These are phyloP conservation scores for Halcyon badia DNA, from an alignment of 2,797 vertebrate species.

Conservation along the genomic window DNA sequence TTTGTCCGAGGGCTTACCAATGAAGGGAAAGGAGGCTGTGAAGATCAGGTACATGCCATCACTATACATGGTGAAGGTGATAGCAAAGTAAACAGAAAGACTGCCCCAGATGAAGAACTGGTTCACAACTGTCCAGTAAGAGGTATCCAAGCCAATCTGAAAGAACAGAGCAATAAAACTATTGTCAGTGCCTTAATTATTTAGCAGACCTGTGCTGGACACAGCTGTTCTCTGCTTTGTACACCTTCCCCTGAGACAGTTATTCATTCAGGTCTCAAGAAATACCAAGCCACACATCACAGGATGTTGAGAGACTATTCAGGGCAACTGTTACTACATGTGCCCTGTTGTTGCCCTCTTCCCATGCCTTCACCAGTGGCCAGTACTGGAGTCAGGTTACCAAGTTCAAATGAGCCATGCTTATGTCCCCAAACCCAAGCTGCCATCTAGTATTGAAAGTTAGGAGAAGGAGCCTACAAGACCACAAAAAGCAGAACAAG, in stretches of 20 bases:
- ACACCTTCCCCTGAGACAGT: background rate
- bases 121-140: constrained; percentile 93
- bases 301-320: background rate
- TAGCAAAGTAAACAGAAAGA: constrained; percentile 90
- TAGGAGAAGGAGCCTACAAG: background rate
- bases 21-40: constrained; percentile 88
- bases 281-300: background rate
- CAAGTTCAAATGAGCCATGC: background rate
- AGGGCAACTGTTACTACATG: background rate
- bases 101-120: constrained; percentile 96
- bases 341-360: background rate
- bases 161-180: background rate
- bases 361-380: background rate
- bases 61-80: constrained; percentile 93
- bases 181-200: background rate
- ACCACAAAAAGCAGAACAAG: background rate
- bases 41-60: constrained; percentile 92
- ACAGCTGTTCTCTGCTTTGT: background rate
- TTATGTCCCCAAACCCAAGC: background rate
- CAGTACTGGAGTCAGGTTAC: background rate
- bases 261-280: background rate
- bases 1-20: constrained; percentile 85
- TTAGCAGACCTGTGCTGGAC: background rate
- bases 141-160: constrained; percentile 91
- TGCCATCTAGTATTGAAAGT: background rate